Percentiles rank a stretch among this genome's conserved stretches.
Conservation (phyloP, 1,140 invertebrate genomes). For the Dysdera silvatica region DNA sequence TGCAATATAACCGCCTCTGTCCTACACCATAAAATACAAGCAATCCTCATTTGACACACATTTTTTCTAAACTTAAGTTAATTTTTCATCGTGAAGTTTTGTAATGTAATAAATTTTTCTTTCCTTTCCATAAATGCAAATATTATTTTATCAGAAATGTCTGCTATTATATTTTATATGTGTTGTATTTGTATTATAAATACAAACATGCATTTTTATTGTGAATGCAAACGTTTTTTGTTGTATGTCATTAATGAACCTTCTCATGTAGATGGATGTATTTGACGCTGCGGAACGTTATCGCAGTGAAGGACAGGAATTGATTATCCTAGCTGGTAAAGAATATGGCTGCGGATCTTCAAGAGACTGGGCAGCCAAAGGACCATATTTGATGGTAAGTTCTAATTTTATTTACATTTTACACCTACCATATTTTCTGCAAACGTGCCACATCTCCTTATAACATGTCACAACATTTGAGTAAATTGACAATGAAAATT, state of each 20-base stretch:
- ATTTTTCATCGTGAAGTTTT: too few relatives aligned
- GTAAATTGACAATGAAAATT: too few relatives aligned
- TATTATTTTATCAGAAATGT: background rate
- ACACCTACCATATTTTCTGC: too few relatives aligned
- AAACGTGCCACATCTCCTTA: too few relatives aligned
- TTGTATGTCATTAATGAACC: slow-evolving; percentile 28
- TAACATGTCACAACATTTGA: background rate
- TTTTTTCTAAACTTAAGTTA: too few relatives aligned
- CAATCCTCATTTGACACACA: too few relatives aligned
- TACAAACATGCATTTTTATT: too few relatives aligned
- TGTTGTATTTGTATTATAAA: background rate
- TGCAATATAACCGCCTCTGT: too few relatives aligned
- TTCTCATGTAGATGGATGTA: slow-evolving; percentile 65
- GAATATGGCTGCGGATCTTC: slow-evolving; percentile 91
- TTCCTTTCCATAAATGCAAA: background rate
- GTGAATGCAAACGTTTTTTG: slow-evolving; percentile 2
- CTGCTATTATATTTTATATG: background rate
- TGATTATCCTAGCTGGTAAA: slow-evolving; percentile 89
- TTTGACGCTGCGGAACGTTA: slow-evolving; percentile 92
- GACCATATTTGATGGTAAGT: slow-evolving; percentile 76
- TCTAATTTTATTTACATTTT: background rate
- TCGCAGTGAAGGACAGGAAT: slow-evolving; percentile 55
- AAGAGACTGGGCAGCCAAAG: slow-evolving; percentile 97
- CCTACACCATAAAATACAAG: too few relatives aligned
- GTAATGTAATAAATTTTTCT: background rate